Base-by-base conservation (phyloP, 2,888 invertebrate genomes). In the Rotaria macrura region DNA sequence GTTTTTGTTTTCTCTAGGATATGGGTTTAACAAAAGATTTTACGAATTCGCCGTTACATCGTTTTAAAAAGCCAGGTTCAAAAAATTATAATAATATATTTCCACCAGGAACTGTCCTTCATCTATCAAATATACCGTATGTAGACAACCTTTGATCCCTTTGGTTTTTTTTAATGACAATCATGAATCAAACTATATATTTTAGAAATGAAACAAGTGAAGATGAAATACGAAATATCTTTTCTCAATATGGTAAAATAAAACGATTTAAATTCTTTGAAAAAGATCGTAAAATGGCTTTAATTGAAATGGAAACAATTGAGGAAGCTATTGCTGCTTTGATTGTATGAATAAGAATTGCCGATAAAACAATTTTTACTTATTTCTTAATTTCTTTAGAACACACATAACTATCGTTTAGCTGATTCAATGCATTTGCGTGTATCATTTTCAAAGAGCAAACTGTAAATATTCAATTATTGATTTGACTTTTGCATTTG, bases 61-160 rank as follows among this genome's bases (percentile, higher is more conserved):
- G 99, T 87, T 99, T 99, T 93, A 99, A 99, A 93, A 98, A 99
- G 92, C 99, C 98, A 29, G 98, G 98, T 90, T 97, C 97, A 90
- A 99, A 99, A 93, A 99, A 99, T 92, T 99, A 98, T 92, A 96
- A 97, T 93, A 99, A 99, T 92, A 99, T 99, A 91, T 99, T 97
- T 93, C 97, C 99, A 90, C 99, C 99, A 89, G 97, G 97, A 90
- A 94, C 96, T 89, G 99, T 98, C 88, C 93, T 99, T 91, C 99
- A 99, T 93, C 94, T 99, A 91, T 98, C 98, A 90, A 99, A 99
- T 94, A 99, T 99, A 94, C 98, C 99, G 94, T 95, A 92, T 89
- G 90, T 89, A 49, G 94, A 96, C 83, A 55, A 25, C 9, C n/a
- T n/a, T n/a, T n/a, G n/a, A n/a, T n/a, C n/a, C n/a, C n/a, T 9